Evolutionary conservation across 2,888 invertebrate genomes (phyloP).

Genomic region (Cremastinae sp.): DNA sequence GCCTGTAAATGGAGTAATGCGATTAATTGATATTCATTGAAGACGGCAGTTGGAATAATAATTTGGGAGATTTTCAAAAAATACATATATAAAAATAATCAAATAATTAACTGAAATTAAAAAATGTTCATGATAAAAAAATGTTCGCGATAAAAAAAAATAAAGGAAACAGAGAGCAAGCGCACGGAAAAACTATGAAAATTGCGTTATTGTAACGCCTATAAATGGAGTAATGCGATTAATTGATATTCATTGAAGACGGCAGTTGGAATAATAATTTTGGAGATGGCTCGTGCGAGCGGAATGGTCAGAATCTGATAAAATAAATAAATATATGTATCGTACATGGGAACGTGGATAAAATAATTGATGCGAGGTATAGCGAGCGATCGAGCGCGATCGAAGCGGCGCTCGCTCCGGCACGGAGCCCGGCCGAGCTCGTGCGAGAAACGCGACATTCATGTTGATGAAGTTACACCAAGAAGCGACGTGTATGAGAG

Average conservation of each 20-base stretch:
- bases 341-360: conserved; percentile 23
- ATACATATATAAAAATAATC: no score
- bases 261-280: conserved; percentile 21
- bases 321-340: conserved; percentile 24
- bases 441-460: conserved; percentile 63
- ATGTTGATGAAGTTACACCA: conserved; percentile 55
- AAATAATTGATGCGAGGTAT: conserved; percentile 34
- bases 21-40: conserved; percentile 17
- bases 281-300: background rate
- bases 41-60: conserved; percentile 9
- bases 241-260: conserved; percentile 15
- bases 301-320: background rate
- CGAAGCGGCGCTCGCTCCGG: conserved; percentile 38
- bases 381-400: conserved; percentile 36
- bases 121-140: no score
- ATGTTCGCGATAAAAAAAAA: no score
- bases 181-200: no score
- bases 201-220: no score
- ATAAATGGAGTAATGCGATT: background rate
- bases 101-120: no score
- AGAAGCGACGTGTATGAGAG: conserved; percentile 1
- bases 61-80: conserved; percentile 2
- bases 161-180: no score
- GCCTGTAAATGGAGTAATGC: background rate
- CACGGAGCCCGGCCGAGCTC: conserved; percentile 45